Percentiles rank a stretch among this genome's conserved stretches.
Evolutionary conservation across 2,797 vertebrate genomes (phyloP).

Genomic region (Babyrousa celebensis): DNA sequence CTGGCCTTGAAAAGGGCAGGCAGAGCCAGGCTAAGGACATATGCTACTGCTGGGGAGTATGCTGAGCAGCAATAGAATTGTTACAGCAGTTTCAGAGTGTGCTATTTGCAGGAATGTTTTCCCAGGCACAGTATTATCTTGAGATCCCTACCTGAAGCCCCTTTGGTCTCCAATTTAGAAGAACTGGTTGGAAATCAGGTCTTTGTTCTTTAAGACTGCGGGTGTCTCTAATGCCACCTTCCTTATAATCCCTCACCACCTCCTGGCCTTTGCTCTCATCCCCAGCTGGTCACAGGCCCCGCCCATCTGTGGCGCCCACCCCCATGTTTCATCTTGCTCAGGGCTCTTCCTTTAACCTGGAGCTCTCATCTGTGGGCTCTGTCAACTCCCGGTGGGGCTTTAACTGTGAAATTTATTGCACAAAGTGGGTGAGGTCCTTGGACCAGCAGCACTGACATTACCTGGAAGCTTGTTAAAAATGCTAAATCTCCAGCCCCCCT

Average conservation of each 20-base stretch:
- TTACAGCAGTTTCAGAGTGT: neutral
- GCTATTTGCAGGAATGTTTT: constrained; percentile 15
- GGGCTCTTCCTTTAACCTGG: neutral
- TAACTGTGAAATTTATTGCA: neutral
- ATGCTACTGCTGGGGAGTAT: neutral
- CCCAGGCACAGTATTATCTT: constrained; percentile 7
- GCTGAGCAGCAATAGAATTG: neutral
- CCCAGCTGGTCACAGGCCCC: neutral
- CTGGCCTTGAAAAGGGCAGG: neutral
- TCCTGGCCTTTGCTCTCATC: neutral
- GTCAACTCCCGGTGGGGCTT: neutral
- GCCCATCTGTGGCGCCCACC: neutral
- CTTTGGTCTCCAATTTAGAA: neutral
- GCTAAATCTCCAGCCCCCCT: neutral
- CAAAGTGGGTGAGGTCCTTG: neutral
- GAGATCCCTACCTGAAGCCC: constrained; percentile 13
- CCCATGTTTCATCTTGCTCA: neutral
- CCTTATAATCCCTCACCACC: neutral
- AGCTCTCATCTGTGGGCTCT: neutral
- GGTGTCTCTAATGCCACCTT: neutral
- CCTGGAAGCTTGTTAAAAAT: neutral
- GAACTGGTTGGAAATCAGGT: neutral
- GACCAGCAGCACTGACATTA: neutral
- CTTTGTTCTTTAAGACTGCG: neutral
- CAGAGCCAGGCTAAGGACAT: neutral